phyloP scores from a whole-genome alignment of 2,113 vertebrate genomes.

The Isichthys henryi region DNA sequence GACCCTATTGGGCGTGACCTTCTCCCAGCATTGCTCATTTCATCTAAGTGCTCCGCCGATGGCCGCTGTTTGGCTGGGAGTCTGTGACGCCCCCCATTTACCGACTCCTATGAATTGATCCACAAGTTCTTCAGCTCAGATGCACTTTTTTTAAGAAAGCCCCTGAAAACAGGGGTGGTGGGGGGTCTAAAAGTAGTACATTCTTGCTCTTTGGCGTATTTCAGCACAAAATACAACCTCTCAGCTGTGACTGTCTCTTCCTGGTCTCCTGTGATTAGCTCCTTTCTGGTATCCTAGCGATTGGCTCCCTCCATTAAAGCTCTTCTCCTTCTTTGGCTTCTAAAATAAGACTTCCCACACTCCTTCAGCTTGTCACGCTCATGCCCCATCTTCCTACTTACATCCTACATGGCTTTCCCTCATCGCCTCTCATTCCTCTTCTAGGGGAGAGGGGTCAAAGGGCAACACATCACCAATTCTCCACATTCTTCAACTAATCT shows the following conservation, averaged over 20 bases:
- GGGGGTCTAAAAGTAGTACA: neutral
- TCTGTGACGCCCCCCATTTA: neutral
- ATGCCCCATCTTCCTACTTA: neutral
- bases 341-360: neutral
- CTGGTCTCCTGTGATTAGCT: neutral
- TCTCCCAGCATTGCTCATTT: neutral
- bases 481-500: neutral
- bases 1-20: neutral
- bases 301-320: conserved; percentile 7
- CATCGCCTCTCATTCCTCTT: neutral
- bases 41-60: neutral
- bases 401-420: neutral
- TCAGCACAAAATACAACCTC: neutral
- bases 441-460: neutral
- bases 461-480: neutral
- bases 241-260: neutral
- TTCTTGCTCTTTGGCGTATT: conserved; percentile 12
- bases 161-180: neutral
- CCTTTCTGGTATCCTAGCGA: neutral
- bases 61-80: neutral
- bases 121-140: neutral
- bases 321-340: conserved; percentile 18
- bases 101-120: neutral
- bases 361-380: neutral
- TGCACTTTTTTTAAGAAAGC: neutral